phyloP scores from a whole-genome alignment of 2,113 vertebrate species.

The Nettapus auritus region DNA sequence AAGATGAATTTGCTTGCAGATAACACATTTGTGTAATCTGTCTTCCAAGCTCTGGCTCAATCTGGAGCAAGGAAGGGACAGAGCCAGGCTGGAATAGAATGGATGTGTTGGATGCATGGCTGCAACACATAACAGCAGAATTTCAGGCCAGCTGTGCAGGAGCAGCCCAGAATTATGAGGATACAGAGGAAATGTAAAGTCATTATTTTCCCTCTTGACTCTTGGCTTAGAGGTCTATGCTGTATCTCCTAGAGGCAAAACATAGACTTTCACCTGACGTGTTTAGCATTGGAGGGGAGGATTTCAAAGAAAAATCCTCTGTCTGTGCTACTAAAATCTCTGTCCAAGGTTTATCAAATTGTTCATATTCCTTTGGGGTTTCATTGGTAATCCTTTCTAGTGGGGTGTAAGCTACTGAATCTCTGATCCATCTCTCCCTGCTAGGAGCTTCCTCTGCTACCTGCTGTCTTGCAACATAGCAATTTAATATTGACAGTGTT shows the following conservation, averaged over 20 bases:
- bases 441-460: slow-evolving; percentile 16
- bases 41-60: neutral
- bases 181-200: slow-evolving; percentile 26
- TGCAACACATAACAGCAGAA: neutral
- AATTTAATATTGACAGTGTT: slow-evolving; percentile 29
- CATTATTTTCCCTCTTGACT: slow-evolving; percentile 43
- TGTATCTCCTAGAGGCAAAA: slow-evolving; percentile 37
- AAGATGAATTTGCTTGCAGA: neutral
- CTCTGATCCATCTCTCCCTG: neutral
- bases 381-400: neutral
- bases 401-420: neutral
- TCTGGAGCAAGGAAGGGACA: neutral
- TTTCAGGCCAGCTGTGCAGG: neutral
- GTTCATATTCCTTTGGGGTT: slow-evolving; percentile 8
- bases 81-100: neutral
- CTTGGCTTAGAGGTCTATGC: slow-evolving; percentile 7
- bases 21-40: neutral
- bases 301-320: slow-evolving; percentile 3
- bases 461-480: neutral
- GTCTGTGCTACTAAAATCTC: neutral
- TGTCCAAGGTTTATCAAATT: slow-evolving; percentile 41
- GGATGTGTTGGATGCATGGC: neutral
- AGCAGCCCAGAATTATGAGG: slow-evolving; percentile 4
- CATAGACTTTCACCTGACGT: neutral
- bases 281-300: neutral